These are phyloP conservation scores for Dromas ardeola DNA, from an alignment of 2,113 vertebrate genomes.

Conservation along the genomic window DNA sequence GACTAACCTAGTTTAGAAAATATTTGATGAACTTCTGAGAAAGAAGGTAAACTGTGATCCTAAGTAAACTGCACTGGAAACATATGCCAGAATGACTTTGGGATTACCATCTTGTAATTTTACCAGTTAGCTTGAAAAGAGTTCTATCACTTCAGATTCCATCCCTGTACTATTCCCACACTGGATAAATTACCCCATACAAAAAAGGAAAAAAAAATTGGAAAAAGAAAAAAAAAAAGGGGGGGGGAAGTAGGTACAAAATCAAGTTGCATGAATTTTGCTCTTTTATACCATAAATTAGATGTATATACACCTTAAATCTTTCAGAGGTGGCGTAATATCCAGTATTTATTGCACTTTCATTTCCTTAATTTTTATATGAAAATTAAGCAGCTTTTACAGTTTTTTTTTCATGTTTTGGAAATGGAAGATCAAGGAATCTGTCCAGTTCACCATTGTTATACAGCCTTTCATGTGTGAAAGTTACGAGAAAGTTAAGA, in stretches of 20 bases:
- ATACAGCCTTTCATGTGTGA: background rate
- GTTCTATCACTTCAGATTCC: background rate
- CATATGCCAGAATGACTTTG: background rate
- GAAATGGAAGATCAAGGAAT: background rate
- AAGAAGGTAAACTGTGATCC: background rate
- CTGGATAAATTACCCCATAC: background rate
- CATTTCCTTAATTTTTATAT: background rate
- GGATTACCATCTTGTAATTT: background rate
- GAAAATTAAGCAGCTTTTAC: background rate
- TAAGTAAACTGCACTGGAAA: background rate
- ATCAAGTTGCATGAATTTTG: background rate
- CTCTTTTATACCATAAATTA: background rate
- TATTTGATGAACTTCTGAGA: background rate
- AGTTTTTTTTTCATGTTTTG: background rate
- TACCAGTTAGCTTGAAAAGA: background rate
- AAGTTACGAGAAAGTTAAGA: background rate
- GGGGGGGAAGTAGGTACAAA: no score
- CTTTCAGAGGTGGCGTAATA: background rate
- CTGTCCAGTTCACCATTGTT: background rate
- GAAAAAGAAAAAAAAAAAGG: no score
- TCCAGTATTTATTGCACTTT: background rate
- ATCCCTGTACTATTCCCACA: background rate
- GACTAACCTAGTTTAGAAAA: conserved; percentile 7
- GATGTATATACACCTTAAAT: background rate
- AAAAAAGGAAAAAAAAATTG: background rate